Evolutionary conservation across 2,113 vertebrate genomes (phyloP).

Genomic region (Hypocryptadius cinnamomeus): DNA sequence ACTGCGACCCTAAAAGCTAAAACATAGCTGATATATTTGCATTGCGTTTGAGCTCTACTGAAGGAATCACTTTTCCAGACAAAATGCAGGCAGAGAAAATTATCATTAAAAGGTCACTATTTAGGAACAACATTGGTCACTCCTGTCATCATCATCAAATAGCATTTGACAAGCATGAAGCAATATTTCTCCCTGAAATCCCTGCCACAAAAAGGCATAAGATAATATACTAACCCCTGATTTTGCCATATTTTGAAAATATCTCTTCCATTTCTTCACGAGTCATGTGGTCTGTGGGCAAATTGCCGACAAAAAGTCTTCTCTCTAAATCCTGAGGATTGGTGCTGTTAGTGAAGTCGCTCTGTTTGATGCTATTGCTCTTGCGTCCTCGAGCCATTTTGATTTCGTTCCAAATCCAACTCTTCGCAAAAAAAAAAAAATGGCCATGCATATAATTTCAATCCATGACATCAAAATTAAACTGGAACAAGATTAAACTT

Average conservation of each 20-base stretch:
- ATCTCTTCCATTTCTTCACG: slow-evolving; percentile 84
- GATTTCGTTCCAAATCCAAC: slow-evolving; percentile 56
- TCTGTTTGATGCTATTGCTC: slow-evolving; percentile 69
- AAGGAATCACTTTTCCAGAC: not conserved
- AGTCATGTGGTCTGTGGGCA: slow-evolving; percentile 83
- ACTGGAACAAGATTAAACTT: slow-evolving; percentile 43
- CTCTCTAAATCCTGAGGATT: slow-evolving; percentile 84
- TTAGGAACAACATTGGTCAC: not conserved
- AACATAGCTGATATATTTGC: not conserved
- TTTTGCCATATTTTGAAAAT: slow-evolving; percentile 81
- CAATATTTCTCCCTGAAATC: slow-evolving; percentile 6
- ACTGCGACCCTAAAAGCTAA: not conserved
- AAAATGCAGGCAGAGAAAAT: not conserved
- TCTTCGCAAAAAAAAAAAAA: slow-evolving; percentile 66
- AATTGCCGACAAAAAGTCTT: slow-evolving; percentile 89
- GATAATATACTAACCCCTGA: slow-evolving; percentile 81
- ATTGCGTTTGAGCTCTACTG: not conserved
- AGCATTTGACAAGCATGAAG: slow-evolving; percentile 18
- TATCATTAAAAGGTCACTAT: slow-evolving; percentile 24
- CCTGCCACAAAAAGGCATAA: slow-evolving; percentile 48
- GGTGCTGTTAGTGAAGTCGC: slow-evolving; percentile 75
- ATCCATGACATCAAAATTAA: slow-evolving; percentile 33
- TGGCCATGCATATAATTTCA: slow-evolving; percentile 50
- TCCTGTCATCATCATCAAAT: not conserved
- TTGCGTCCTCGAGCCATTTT: slow-evolving; percentile 84